Base-by-base conservation (phyloP, 1,140 invertebrate genomes). In the Ptiloglossa arizonensis region DNA sequence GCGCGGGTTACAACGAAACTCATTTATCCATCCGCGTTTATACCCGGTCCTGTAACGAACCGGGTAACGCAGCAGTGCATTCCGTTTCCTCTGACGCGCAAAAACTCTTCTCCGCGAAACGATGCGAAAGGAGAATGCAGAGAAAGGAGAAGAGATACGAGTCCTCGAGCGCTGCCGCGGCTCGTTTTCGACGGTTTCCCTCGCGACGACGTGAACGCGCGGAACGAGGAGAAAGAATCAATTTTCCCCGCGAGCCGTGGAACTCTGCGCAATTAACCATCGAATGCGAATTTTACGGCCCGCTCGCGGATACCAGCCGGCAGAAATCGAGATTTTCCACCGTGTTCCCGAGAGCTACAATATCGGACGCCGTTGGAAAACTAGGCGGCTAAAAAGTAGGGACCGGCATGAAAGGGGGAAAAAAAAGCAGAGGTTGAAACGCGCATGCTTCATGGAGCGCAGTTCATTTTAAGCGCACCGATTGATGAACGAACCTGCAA, bases 401-500 rank as follows among this genome's bases (percentile, higher is more conserved):
- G 24, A 35, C 19, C 29, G 22, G 35, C 22, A 27, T 13, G 3
- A 67, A 52, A 50, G 54, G 15, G 9, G 17, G 48, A 32, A 41
- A 32, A 59, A 32, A 41, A 32, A 59, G 35, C 22, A n/a, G 54
- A n/a, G 22, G 35, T 19, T 32, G 24, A 70, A 71, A 72, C 44
- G 46, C 57, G 75, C n/a, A n/a, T n/a, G n/a, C 27, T 44, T 5
- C n/a, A 17, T 24, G 56, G 46, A 44, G 41, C 56, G 32, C 67
- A 69, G 75, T 81, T 83, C 83, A 80, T 86, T 83, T 83, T 57
- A 56, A 63, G 48, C 48, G 74, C 78, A 80, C 71, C 83, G 83
- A 83, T 81, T 83, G 83, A 86, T 85, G 83, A 76, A 75, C 81
- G 79, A 83, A 67, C 44, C 73, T 76, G 70, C 70, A 63, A 29